Base-by-base conservation (phyloP, 2,888 invertebrate genomes). In the Conchocele bisecta region DNA sequence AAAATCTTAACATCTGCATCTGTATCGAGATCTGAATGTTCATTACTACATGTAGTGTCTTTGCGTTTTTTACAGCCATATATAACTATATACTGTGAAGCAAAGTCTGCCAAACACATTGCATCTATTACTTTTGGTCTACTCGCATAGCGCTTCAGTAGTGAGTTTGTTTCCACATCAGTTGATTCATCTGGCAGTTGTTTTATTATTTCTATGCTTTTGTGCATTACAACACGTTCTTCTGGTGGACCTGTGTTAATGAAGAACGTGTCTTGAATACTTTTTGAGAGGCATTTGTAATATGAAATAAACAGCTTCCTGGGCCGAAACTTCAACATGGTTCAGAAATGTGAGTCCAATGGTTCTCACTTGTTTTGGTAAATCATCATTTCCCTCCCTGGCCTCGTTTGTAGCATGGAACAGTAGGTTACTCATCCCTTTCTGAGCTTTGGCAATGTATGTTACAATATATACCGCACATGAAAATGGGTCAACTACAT, bases 211-310 rank as follows among this genome's bases (percentile, higher is more conserved):
- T 51, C 24, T 37, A 66, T 48, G 7, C 61, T 39, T 76, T 87
- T 88, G 1, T 85, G 37, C 22, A 86, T 76, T 11, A 59, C 24
- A 22, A 75, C 73, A 48, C 88, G 56, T 26, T 80, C 65, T 5
- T 79, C 81, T 7, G 80, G 75, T 3, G 58, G 58, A 35, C 54
- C 67, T 22, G 83, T 83, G n/a, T 81, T 77, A 13, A 83, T 51
- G 50, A 77, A 82, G 0, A 0, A 59, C 53, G 26, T 67, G 51
- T 29, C 80, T 29, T 20, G 65, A 56, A 20, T 42, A 26, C 17
- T 48, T 24, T 26, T 61, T 76, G 20, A 83, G 42, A 11, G 76
- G 74, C 63, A 83, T 59, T 20, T 69, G 63, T 20, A 83, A 51
- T 2, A 81, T n/a, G 5, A 67, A 37, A 39, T 74, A 82, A 7